These are phyloP conservation scores for Cryptus armator DNA, from an alignment of 2,888 invertebrate genomes.

Conservation along the genomic window DNA sequence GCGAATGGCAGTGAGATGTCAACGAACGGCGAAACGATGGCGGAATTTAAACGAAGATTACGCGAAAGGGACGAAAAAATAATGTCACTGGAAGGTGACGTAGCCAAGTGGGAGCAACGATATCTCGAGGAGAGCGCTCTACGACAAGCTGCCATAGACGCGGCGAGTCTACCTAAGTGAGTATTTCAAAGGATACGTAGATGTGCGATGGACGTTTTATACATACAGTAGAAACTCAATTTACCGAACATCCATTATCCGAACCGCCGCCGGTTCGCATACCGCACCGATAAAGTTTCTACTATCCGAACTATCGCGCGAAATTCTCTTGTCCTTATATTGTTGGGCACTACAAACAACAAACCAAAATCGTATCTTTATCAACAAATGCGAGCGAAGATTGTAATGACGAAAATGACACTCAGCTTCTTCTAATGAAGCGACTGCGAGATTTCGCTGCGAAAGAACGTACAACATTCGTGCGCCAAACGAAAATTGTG, in stretches of 20 bases:
- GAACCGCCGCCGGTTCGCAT: too few relatives aligned
- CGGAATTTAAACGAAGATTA: constrained; percentile 88
- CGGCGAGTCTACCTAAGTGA: constrained; percentile 87
- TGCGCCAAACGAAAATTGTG: too few relatives aligned
- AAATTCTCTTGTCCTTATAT: neutral
- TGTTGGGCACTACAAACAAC: neutral
- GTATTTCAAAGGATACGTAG: constrained; percentile 28
- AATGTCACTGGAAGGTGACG: constrained; percentile 92
- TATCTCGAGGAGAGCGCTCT: constrained; percentile 93
- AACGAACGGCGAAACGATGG: constrained; percentile 86
- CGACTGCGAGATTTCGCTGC: too few relatives aligned
- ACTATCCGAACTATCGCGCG: neutral
- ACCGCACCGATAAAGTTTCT: neutral
- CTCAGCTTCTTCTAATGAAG: too few relatives aligned
- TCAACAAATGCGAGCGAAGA: neutral
- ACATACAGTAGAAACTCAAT: neutral
- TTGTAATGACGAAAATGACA: too few relatives aligned
- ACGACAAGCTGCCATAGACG: constrained; percentile 93
- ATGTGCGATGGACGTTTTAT: neutral
- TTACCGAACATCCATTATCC: too few relatives aligned
- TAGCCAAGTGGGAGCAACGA: constrained; percentile 94
- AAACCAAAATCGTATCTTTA: constrained; percentile 50
- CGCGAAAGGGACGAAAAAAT: constrained; percentile 91
- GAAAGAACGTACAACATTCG: too few relatives aligned
- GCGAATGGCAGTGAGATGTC: constrained; percentile 83